Percentiles rank a stretch among this genome's conserved stretches.
phyloP scores from a whole-genome alignment of 2,888 invertebrate genomes.

The Augochlorella aurata region DNA sequence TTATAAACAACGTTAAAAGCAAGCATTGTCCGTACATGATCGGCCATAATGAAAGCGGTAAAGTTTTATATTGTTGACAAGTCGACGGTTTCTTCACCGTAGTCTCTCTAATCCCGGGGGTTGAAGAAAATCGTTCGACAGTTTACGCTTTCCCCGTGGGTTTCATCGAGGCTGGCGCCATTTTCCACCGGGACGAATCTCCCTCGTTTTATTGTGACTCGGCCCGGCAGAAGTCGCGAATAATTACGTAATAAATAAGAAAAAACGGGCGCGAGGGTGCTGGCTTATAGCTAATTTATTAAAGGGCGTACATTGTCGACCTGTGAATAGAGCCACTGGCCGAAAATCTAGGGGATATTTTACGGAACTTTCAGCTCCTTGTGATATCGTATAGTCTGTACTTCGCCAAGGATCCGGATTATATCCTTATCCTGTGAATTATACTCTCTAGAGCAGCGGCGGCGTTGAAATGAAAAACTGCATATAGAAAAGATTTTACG shows the following conservation, averaged over 20 bases:
- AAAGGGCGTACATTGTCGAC: constrained; percentile 41
- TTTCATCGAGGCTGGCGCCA: neutral
- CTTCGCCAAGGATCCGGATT: constrained; percentile 56
- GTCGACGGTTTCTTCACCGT: neutral
- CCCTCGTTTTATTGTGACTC: neutral
- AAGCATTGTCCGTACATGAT: neutral
- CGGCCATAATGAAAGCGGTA: constrained; percentile 1
- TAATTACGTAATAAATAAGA: constrained; percentile 55
- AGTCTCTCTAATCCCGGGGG: constrained; percentile 1
- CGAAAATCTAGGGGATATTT: constrained; percentile 49
- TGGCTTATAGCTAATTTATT: constrained; percentile 57
- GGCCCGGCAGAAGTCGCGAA: constrained; percentile 10
- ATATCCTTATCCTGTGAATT: constrained; percentile 66
- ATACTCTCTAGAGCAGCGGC: constrained; percentile 46
- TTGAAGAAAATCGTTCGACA: neutral
- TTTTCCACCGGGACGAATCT: neutral
- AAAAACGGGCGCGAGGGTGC: constrained; percentile 16
- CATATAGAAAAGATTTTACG: constrained; percentile 63
- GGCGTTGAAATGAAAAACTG: constrained; percentile 60
- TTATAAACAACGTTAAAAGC: neutral
- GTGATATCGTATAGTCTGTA: constrained; percentile 44
- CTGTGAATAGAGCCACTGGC: constrained; percentile 48
- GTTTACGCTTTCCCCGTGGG: neutral
- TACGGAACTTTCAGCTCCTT: constrained; percentile 40
- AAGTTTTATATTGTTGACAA: constrained; percentile 12